Base-by-base conservation (phyloP, 2,797 vertebrate genomes). In the Antennarius maculatus region DNA sequence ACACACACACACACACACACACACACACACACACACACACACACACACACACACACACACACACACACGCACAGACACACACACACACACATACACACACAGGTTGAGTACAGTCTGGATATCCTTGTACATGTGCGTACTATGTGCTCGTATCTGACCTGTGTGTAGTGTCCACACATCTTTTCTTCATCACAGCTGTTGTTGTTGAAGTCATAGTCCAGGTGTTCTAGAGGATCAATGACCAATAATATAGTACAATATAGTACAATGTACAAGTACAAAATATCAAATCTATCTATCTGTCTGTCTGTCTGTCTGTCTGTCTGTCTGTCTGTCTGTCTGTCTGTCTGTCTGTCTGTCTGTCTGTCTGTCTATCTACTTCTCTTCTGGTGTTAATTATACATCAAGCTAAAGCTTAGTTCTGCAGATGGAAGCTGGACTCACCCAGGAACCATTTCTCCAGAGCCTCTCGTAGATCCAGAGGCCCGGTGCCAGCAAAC, bases 111-210 rank as follows among this genome's bases (percentile, higher is more conserved):
- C 12, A 17, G 15, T 16, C 16, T 48, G 51, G n/a, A 43, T 16
- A 47, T 4, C 41, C 5, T 34, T 34, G 31, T 34, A 31, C 0
- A 3, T 15, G 61, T 68, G 54, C 69, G 70, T 53, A 18, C 42
- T 14, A 29, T 55, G 0, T 31, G 55, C 58, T 60, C 47, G 69
- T 37, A 15, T 45, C 69, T 72, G 57, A 93, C 93, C 93, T 94
- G 93, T 71, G 92, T 94, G 55, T 94, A 94, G 81, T 93, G 91
- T 65, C 91, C 91, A 83, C 93, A 94, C 82, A 89, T 85, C 76
- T 88, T 68, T 1, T 88, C 77, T 2, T 91, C 86, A 1, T 81
- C 15, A 63, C 93, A 94, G 74, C 52, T 81, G 81, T 93, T 88
- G 74, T 78, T 92, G 0, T 87, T 11, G 48, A 76, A 93, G 71